phyloP scores from a whole-genome alignment of 2,113 vertebrate genomes.

The Menidia beryllina region DNA sequence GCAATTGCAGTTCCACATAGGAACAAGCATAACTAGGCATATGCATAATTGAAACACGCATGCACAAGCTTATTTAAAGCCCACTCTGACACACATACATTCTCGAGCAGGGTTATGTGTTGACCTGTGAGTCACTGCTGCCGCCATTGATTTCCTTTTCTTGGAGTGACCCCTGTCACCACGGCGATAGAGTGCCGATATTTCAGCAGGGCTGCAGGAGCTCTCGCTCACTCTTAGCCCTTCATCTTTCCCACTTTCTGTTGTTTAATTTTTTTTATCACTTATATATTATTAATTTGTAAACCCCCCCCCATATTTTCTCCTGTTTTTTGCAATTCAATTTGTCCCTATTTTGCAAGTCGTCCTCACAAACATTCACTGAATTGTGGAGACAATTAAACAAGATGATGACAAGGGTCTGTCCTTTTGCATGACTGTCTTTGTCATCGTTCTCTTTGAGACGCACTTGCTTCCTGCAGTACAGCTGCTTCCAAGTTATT shows the following conservation, averaged over 20 bases:
- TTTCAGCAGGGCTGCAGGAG: conserved; percentile 70
- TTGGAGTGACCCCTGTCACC: conserved; percentile 84
- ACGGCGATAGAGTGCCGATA: conserved; percentile 78
- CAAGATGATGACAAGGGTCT: conserved; percentile 19
- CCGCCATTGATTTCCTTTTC: conserved; percentile 86
- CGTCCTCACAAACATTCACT: conserved; percentile 25
- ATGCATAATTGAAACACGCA: conserved; percentile 53
- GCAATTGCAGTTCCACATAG: conserved; percentile 12
- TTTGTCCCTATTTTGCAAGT: conserved; percentile 33
- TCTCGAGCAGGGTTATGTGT: conserved; percentile 54
- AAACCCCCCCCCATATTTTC: neutral
- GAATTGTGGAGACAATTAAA: conserved; percentile 23
- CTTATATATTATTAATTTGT: conserved; percentile 13
- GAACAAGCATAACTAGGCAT: conserved; percentile 31
- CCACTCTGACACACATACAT: conserved; percentile 30
- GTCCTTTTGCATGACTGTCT: conserved; percentile 21
- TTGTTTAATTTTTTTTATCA: conserved; percentile 9
- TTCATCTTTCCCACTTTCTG: conserved; percentile 8
- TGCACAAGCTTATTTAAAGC: conserved; percentile 16
- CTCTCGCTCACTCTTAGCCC: conserved; percentile 10
- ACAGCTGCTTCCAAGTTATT: conserved; percentile 54
- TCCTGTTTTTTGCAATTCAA: conserved; percentile 7
- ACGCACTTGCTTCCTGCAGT: conserved; percentile 39
- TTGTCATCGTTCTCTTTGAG: conserved; percentile 54
- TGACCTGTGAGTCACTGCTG: conserved; percentile 86